Conservation (phyloP, 2,888 invertebrate species). For the Anagyrus pseudococci region DNA sequence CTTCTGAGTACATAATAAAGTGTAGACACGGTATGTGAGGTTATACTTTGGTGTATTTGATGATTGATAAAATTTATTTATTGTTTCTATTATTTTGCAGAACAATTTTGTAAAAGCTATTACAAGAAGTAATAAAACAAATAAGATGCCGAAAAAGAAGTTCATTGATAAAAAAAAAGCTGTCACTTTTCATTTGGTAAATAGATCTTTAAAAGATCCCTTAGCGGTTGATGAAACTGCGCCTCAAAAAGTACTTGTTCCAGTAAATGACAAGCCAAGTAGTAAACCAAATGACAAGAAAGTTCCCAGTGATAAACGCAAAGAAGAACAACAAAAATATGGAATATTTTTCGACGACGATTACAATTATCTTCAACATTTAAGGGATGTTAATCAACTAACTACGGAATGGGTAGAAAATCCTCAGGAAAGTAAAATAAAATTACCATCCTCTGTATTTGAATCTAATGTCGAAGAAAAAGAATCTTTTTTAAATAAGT, state of each 20-base stretch:
- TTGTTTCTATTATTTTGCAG: neutral
- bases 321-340: slow-evolving; percentile 80
- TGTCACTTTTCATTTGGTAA: slow-evolving; percentile 90
- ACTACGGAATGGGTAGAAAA: slow-evolving; percentile 66
- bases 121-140: slow-evolving; percentile 57
- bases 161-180: slow-evolving; percentile 93
- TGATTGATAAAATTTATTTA: no score
- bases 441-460: slow-evolving; percentile 87
- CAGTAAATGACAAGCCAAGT: slow-evolving; percentile 57
- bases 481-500: slow-evolving; percentile 83
- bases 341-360: slow-evolving; percentile 95
- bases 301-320: slow-evolving; percentile 64
- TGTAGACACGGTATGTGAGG: no score
- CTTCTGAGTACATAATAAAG: no score
- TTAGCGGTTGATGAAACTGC: slow-evolving; percentile 86
- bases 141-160: slow-evolving; percentile 72
- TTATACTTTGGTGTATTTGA: no score
- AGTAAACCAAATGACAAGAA: slow-evolving; percentile 44
- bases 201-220: slow-evolving; percentile 94
- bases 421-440: slow-evolving; percentile 59
- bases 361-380: slow-evolving; percentile 93
- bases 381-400: slow-evolving; percentile 70
- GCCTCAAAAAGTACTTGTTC: slow-evolving; percentile 84
- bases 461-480: slow-evolving; percentile 86
- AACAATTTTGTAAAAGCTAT: neutral